Percentiles rank a stretch among this genome's conserved stretches.
Evolutionary conservation across 1,140 invertebrate species (phyloP).

Genomic region (Drosophila busckii): DNA sequence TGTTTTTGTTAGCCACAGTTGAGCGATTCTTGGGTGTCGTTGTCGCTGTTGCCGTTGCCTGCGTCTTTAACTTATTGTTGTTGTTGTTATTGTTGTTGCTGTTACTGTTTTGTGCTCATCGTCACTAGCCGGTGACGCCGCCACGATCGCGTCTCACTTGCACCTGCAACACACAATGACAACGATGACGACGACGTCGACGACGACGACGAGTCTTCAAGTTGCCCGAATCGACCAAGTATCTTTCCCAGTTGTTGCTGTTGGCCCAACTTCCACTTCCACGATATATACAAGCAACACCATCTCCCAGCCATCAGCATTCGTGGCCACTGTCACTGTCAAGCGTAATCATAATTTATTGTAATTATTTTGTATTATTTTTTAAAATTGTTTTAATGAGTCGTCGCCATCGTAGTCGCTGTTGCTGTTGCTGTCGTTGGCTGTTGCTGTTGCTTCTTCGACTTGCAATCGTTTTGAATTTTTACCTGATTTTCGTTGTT

Average conservation of each 20-base stretch:
- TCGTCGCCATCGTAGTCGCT: constrained; percentile 34
- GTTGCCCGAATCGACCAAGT: constrained; percentile 32
- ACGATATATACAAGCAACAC: constrained; percentile 18
- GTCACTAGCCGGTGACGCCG: constrained; percentile 51
- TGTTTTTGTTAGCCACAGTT: constrained; percentile 70
- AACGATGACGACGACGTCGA: constrained; percentile 17
- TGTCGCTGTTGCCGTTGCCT: constrained; percentile 29
- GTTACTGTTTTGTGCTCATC: constrained; percentile 34
- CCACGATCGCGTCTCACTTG: constrained; percentile 28
- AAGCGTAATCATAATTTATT: constrained; percentile 77
- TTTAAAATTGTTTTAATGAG: constrained; percentile 77
- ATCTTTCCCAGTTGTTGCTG: constrained; percentile 19
- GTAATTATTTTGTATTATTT: constrained; percentile 78
- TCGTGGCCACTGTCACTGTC: constrained; percentile 72
- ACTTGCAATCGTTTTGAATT: constrained; percentile 49
- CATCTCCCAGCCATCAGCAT: constrained; percentile 41
- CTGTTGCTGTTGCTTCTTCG: constrained; percentile 7
- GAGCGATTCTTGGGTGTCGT: constrained; percentile 71
- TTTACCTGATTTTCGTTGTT: constrained; percentile 58
- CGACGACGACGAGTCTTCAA: background rate
- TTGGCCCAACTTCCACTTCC: constrained; percentile 34
- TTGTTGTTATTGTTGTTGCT: constrained; percentile 15
- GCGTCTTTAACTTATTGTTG: constrained; percentile 2
- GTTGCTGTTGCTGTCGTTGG: constrained; percentile 6
- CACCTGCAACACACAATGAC: constrained; percentile 59